These are phyloP conservation scores for Drosophila littoralis DNA, from an alignment of 1,140 invertebrate species.

Conservation along the genomic window DNA sequence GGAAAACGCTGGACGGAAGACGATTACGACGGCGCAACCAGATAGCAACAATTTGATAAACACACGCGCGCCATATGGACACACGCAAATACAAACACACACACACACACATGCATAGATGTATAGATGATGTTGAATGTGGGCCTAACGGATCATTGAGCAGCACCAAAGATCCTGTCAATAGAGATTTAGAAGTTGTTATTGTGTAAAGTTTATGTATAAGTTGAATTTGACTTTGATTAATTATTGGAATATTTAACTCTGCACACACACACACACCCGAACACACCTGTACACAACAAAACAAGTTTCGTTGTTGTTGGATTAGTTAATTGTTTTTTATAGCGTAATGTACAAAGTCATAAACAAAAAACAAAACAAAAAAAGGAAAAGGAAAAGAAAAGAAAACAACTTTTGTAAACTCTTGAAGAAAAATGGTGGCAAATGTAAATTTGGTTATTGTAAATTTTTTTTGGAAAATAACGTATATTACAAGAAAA, in stretches of 20 bases:
- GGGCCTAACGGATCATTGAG: conserved; percentile 48
- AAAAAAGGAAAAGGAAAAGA: background rate
- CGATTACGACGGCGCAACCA: conserved; percentile 17
- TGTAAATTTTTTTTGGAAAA: conserved; percentile 12
- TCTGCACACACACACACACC: conserved; percentile 6
- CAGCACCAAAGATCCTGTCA: conserved; percentile 71
- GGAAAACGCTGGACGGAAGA: background rate
- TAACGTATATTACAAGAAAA: conserved; percentile 11
- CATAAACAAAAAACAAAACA: conserved; percentile 11
- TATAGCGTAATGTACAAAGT: conserved; percentile 55
- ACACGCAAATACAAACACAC: background rate
- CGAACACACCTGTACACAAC: background rate
- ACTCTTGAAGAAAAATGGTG: background rate
- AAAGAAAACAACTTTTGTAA: background rate
- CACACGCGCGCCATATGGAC: background rate
- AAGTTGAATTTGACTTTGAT: conserved; percentile 26
- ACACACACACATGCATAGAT: conserved; percentile 9
- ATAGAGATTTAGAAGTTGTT: conserved; percentile 55
- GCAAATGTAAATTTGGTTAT: conserved; percentile 2
- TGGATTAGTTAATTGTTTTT: conserved; percentile 64
- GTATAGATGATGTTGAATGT: conserved; percentile 19
- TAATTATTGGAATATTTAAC: conserved; percentile 9
- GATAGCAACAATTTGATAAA: conserved; percentile 21
- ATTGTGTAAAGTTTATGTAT: conserved; percentile 28
- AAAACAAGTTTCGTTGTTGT: conserved; percentile 35